A percentile compares a stretch with the other conserved stretches of the same genome.
Evolutionary conservation across 2,888 invertebrate genomes (phyloP).

Genomic region (Drosophila kanekoi): DNA sequence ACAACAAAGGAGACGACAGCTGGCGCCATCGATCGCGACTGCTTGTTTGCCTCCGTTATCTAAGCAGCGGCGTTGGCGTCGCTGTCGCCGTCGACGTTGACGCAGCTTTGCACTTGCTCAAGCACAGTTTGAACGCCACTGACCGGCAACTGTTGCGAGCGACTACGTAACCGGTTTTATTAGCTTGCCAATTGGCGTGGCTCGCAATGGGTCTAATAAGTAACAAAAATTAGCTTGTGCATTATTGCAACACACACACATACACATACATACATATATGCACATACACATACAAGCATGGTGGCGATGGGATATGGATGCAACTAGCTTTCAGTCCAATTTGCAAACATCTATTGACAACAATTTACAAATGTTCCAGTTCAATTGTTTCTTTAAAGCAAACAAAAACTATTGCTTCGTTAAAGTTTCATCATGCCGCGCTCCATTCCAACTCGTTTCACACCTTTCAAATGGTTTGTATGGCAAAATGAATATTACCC

Average conservation of each 20-base stretch:
- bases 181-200: slow-evolving; percentile 11
- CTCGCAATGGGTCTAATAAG: slow-evolving; percentile 9
- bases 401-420: too few species aligned
- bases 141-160: slow-evolving; percentile 15
- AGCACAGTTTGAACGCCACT: slow-evolving; percentile 36
- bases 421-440: too few species aligned
- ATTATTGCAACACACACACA: slow-evolving; percentile 3
- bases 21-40: slow-evolving; percentile 58
- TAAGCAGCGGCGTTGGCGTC: slow-evolving; percentile 27
- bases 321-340: not conserved
- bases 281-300: not conserved
- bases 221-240: not conserved
- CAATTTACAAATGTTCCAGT: not conserved
- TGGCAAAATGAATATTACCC: too few species aligned
- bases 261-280: not conserved
- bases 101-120: slow-evolving; percentile 39
- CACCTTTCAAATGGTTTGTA: too few species aligned
- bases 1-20: slow-evolving; percentile 36
- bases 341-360: not conserved
- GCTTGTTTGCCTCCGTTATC: slow-evolving; percentile 59
- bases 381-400: not conserved
- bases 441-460: too few species aligned
- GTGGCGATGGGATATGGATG: not conserved
- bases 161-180: slow-evolving; percentile 16
- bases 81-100: slow-evolving; percentile 3